Conservation (phyloP, 37 sponge, comb jelly and placozoan genomes). For the Aphrocallistes beatrix region DNA sequence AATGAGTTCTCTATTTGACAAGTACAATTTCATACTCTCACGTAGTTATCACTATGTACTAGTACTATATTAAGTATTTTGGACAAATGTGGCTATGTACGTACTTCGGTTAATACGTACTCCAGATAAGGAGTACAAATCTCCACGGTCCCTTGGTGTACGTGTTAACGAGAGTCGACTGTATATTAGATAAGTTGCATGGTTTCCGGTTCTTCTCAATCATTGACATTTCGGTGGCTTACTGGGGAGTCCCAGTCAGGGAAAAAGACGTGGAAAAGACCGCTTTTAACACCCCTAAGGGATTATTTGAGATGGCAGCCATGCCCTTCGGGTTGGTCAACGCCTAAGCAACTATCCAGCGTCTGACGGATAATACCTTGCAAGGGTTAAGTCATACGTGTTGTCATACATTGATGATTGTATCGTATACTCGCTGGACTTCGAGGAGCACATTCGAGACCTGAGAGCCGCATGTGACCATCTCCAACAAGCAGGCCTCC, state of each 20-base stretch:
- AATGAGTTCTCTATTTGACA: no score
- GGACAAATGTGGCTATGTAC: no score
- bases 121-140: no score
- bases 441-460: not conserved
- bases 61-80: no score
- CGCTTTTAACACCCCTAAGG: conserved; percentile 49
- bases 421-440: not conserved
- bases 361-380: conserved; percentile 40
- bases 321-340: conserved; percentile 63
- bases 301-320: conserved; percentile 39
- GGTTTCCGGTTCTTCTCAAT: conserved; percentile 29
- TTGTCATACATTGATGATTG: no score
- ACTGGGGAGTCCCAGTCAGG: conserved; percentile 50
- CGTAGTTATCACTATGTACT: no score
- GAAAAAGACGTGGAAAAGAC: conserved; percentile 26
- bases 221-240: conserved; percentile 43
- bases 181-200: conserved; percentile 38
- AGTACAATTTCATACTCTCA: no score
- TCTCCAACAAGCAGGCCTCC: not conserved
- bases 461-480: not conserved
- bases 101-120: no score
- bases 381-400: not conserved
- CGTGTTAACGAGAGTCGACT: no score
- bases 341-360: conserved; percentile 59
- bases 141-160: no score